Base-by-base conservation (phyloP, 1,140 invertebrate genomes). In the Diachasma alloeum region DNA sequence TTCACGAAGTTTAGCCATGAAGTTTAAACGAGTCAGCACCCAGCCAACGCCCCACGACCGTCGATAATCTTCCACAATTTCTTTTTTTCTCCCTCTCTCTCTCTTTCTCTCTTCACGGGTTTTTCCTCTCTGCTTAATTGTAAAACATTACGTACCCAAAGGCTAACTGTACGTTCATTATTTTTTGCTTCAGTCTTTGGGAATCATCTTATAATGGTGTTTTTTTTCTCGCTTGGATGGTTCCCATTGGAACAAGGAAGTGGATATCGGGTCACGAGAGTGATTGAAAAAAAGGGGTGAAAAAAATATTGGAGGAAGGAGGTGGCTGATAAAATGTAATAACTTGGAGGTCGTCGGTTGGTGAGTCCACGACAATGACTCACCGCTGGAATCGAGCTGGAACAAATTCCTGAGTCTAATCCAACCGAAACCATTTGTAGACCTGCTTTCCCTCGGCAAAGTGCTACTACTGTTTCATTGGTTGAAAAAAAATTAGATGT, bases 361-460 rank as follows among this genome's bases (percentile, higher is more conserved):
- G 53, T 19, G 53, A 59, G 53, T 59, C 53, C 9, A 63, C 59
- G 59, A 63, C 59, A 63, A 26, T 63, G 59, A 63, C 22, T 63
- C 59, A 63, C 24, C 59, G 24, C 59, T 63, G 59, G 59, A 63
- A 63, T 63, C 59, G 59, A 63, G 59, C 59, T 63, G 59, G 59
- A 63, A 63, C 48, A 63, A 63, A 63, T 63, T 63, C 59, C 59
- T 63, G 22, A 24, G 8, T 63, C 59, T 63, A 63, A 63, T 63
- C 59, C 59, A 63, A 63, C 19, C 59, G 59, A 63, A 31, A 63
- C 59, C 59, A 63, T 63, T 63, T 63, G 15, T 5, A 5, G 59
- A 19, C 19, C 59, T 31, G 59, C 59, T 63, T 63, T 63, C 59
- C 59, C 59, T 63, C 59, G 24, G 24, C 19, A 63, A 42, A 42